Evolutionary conservation across 2,113 vertebrate genomes (phyloP).

Genomic region (Indicator indicator): DNA sequence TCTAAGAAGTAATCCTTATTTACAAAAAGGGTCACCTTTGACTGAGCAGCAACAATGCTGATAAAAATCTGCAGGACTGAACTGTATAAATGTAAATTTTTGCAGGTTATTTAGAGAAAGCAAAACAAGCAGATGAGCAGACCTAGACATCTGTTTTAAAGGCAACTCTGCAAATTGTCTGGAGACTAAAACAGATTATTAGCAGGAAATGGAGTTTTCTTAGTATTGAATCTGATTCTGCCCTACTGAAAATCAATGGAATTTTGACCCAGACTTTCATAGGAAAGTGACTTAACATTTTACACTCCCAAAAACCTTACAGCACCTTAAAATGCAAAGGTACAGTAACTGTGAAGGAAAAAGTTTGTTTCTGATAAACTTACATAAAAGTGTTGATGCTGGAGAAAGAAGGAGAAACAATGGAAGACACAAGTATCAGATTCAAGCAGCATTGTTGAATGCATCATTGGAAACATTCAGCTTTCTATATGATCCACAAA

Average conservation of each 20-base stretch:
- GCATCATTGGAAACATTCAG: not conserved
- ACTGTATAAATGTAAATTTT: constrained; percentile 33
- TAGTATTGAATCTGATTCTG: constrained; percentile 21
- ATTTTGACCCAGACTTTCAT: not conserved
- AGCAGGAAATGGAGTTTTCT: constrained; percentile 56
- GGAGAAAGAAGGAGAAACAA: not conserved
- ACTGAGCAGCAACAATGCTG: not conserved
- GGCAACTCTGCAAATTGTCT: constrained; percentile 40
- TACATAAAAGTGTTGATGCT: not conserved
- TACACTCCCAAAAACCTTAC: not conserved
- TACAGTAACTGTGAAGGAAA: not conserved
- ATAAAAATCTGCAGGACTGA: constrained; percentile 47
- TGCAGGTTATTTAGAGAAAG: constrained; percentile 46
- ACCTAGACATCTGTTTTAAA: constrained; percentile 55
- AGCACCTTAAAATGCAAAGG: not conserved
- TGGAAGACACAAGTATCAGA: not conserved
- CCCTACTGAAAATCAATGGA: constrained; percentile 19
- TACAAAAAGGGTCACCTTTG: constrained; percentile 38
- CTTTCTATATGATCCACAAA: not conserved
- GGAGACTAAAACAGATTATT: constrained; percentile 54
- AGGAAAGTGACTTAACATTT: not conserved
- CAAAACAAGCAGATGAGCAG: constrained; percentile 41
- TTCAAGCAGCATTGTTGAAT: not conserved
- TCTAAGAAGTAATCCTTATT: not conserved
- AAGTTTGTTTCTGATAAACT: not conserved